Evolutionary conservation across 2,113 vertebrate species (phyloP).

Genomic region (Phyllostomus hastatus): DNA sequence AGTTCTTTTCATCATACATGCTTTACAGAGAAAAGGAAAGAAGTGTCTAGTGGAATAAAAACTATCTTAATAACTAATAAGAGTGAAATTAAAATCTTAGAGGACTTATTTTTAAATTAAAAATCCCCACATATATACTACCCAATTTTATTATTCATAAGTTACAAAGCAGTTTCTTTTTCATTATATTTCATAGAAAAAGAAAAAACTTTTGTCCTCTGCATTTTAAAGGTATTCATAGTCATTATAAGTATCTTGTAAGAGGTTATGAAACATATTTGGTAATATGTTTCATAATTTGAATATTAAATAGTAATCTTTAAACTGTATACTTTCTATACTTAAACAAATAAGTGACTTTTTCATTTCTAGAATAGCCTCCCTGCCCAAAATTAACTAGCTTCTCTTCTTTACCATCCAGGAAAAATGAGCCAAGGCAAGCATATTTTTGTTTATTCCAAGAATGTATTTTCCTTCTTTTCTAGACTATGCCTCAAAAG

Average conservation of each 20-base stretch:
- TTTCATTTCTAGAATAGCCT: slow-evolving; percentile 56
- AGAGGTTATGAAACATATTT: slow-evolving; percentile 16
- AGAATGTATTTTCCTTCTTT: background rate
- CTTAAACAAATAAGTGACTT: background rate
- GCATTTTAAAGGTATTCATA: background rate
- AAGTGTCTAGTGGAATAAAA: background rate
- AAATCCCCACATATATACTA: background rate
- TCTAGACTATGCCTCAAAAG: slow-evolving; percentile 25
- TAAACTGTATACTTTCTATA: slow-evolving; percentile 34
- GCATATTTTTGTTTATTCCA: background rate
- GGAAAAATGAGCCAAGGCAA: background rate
- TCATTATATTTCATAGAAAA: background rate
- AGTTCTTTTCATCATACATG: slow-evolving; percentile 22
- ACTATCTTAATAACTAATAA: background rate
- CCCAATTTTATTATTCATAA: background rate
- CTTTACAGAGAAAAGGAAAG: background rate
- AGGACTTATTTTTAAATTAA: background rate
- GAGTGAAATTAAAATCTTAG: background rate
- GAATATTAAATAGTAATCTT: slow-evolving; percentile 33
- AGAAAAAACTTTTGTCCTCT: background rate
- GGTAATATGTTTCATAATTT: background rate
- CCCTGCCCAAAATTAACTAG: background rate
- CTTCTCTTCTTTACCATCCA: slow-evolving; percentile 48
- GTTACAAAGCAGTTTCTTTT: background rate
- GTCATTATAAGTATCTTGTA: background rate